These are phyloP conservation scores for Aleadryas rufinucha DNA, from an alignment of 2,113 vertebrate species.

Conservation along the genomic window DNA sequence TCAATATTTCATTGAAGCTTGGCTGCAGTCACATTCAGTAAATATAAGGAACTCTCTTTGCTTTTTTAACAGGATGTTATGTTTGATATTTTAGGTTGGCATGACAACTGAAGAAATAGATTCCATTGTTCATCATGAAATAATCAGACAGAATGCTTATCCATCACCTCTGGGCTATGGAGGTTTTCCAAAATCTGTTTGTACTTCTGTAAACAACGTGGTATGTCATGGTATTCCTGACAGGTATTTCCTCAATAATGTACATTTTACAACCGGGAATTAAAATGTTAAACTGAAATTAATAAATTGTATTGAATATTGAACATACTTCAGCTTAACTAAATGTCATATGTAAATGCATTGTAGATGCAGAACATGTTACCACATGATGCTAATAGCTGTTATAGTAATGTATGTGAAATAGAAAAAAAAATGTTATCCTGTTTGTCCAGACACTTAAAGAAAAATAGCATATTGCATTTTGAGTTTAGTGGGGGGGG, in stretches of 20 bases:
- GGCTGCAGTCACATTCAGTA: conserved; percentile 13
- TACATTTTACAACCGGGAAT: conserved; percentile 44
- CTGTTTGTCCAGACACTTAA: not conserved
- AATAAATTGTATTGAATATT: conserved; percentile 28
- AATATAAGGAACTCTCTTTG: conserved; percentile 51
- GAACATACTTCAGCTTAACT: conserved; percentile 28
- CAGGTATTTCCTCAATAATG: conserved; percentile 82
- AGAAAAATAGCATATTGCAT: not conserved
- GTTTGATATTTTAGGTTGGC: conserved; percentile 85
- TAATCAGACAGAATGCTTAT: conserved; percentile 89
- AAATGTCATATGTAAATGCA: not conserved
- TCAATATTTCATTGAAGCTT: not conserved
- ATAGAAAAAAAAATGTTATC: not conserved
- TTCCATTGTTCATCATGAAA: conserved; percentile 92
- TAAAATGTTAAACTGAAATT: conserved; percentile 50
- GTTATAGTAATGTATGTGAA: conserved; percentile 3
- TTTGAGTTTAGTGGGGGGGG: not conserved
- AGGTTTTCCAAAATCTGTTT: conserved; percentile 93
- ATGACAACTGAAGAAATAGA: conserved; percentile 99
- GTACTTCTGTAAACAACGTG: conserved; percentile 89
- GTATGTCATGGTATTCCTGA: conserved; percentile 92
- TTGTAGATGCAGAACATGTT: conserved; percentile 19
- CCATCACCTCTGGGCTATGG: conserved; percentile 93
- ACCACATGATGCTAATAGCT: conserved; percentile 3
- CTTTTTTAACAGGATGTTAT: conserved; percentile 57